Conservation (phyloP, 1,140 invertebrate genomes). For the Lordiphosa mommai region DNA sequence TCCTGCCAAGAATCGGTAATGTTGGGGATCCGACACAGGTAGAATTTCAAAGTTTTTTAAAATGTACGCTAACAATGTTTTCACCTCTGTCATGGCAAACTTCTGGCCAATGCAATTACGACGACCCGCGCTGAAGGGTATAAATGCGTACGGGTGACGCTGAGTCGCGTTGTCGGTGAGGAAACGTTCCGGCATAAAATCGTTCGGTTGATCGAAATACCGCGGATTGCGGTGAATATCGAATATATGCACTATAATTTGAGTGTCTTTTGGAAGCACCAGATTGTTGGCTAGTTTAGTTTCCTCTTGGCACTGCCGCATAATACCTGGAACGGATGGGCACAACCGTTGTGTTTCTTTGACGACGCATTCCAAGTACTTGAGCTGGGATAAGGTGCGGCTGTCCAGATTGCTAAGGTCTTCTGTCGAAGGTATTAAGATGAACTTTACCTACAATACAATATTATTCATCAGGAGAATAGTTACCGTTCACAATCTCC, state of each 20-base stretch:
- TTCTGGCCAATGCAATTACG: constrained; percentile 70
- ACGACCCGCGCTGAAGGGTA: constrained; percentile 81
- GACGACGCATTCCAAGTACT: constrained; percentile 83
- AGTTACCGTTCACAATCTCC: constrained; percentile 15
- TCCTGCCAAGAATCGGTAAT: constrained; percentile 29
- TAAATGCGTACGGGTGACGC: constrained; percentile 80
- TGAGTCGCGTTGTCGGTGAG: constrained; percentile 82
- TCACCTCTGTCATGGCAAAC: constrained; percentile 80
- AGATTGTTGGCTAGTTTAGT: constrained; percentile 62
- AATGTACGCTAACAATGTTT: constrained; percentile 75
- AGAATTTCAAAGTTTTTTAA: constrained; percentile 57
- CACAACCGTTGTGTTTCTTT: constrained; percentile 83
- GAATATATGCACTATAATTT: constrained; percentile 79
- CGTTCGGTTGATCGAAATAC: constrained; percentile 85
- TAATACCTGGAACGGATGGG: constrained; percentile 85
- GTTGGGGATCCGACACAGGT: constrained; percentile 24
- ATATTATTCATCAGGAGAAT: not conserved
- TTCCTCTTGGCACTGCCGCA: constrained; percentile 81
- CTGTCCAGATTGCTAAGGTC: constrained; percentile 68
- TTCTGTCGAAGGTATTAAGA: constrained; percentile 6
- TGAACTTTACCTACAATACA: not conserved
- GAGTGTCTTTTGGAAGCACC: constrained; percentile 80
- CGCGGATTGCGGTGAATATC: constrained; percentile 82
- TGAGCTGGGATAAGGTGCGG: constrained; percentile 82
- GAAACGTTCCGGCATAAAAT: constrained; percentile 89